Conservation (phyloP, 2,888 invertebrate genomes). For the Pristionchus japonicus region DNA sequence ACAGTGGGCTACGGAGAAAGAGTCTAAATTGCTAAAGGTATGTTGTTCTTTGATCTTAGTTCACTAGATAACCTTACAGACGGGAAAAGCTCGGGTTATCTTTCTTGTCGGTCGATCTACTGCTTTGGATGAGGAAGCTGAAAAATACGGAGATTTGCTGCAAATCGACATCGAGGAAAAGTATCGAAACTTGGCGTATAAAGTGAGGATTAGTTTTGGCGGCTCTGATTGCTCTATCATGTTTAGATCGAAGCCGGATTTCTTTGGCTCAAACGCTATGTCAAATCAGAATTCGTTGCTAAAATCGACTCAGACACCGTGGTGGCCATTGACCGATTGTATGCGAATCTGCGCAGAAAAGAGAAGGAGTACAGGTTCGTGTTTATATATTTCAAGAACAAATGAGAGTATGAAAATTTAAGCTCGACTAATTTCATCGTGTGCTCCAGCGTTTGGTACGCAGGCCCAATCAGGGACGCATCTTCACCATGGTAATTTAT, state of each 20-base stretch:
- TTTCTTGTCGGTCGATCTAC: background rate
- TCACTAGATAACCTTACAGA: background rate
- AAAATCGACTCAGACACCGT: conserved; percentile 1
- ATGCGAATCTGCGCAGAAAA: background rate
- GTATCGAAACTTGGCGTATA: background rate
- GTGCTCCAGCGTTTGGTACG: background rate
- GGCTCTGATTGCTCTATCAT: too few relatives aligned
- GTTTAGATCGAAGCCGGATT: background rate
- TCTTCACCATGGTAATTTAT: background rate
- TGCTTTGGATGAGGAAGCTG: background rate
- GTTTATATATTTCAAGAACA: background rate
- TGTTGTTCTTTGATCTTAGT: too few relatives aligned
- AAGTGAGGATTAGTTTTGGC: too few relatives aligned
- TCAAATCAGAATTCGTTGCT: background rate
- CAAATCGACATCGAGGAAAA: background rate
- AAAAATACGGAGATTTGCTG: background rate
- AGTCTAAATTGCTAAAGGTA: background rate
- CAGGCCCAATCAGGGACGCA: background rate
- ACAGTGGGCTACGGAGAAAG: background rate
- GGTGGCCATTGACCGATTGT: conserved; percentile 5
- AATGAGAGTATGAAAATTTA: background rate
- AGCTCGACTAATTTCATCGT: background rate
- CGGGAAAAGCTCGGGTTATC: background rate
- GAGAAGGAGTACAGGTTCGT: background rate
- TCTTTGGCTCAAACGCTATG: background rate